Percentiles rank a stretch among this genome's conserved stretches.
Conservation (phyloP, 2,797 vertebrate genomes). For the Orestias chungarensis region DNA sequence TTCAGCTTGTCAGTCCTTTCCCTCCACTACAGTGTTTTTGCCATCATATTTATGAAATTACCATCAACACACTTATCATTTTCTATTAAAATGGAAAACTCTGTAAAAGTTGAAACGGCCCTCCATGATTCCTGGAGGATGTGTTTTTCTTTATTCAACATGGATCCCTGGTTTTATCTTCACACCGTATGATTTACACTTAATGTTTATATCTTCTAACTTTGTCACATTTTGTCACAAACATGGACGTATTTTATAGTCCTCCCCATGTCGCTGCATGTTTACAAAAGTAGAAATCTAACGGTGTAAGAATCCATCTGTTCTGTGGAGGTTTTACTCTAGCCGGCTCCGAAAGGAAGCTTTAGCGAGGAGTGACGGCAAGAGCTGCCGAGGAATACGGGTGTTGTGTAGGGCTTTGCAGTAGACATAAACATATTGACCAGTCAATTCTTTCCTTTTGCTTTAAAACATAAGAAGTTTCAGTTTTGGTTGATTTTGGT, state of each 20-base stretch:
- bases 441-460: too few species aligned
- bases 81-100: constrained; percentile 46
- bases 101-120: constrained; percentile 21
- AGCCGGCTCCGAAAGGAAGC: too few species aligned
- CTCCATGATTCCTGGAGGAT: constrained; percentile 14
- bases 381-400: too few species aligned
- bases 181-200: not conserved
- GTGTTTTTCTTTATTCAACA: constrained; percentile 21
- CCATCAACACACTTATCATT: constrained; percentile 33
- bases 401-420: too few species aligned
- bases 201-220: not conserved
- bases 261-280: not conserved
- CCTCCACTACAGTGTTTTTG: constrained; percentile 21
- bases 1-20: constrained; percentile 43
- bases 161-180: constrained; percentile 19
- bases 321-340: too few species aligned
- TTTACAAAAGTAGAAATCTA: not conserved
- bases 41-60: constrained; percentile 47
- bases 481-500: too few species aligned
- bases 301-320: too few species aligned
- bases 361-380: too few species aligned
- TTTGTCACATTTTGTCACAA: not conserved
- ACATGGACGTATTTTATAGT: not conserved
- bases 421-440: too few species aligned
- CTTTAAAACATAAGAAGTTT: too few species aligned